phyloP scores from a whole-genome alignment of 1,140 invertebrate genomes.

The Oscheius sp. region DNA sequence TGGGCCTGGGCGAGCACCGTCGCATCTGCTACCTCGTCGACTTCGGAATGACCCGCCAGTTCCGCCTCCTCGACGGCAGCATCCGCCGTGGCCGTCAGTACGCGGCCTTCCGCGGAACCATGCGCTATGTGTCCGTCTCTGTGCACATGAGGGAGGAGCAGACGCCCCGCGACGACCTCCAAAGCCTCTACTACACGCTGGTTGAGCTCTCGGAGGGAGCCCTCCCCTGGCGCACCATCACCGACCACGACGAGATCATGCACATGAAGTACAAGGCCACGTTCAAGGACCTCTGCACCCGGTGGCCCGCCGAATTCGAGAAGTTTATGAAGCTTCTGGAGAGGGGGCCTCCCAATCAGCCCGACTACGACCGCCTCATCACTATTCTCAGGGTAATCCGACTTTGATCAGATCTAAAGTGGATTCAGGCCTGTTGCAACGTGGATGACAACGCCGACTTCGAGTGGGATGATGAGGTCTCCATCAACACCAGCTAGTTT shows the following conservation, averaged over 20 bases:
- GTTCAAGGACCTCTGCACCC: slow-evolving; percentile 7
- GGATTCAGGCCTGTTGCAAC: neutral
- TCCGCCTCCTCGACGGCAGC: slow-evolving; percentile 12
- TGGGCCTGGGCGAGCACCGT: slow-evolving; percentile 16
- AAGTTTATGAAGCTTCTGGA: neutral
- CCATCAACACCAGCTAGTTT: no score
- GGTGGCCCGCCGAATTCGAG: neutral
- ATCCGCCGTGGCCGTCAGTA: slow-evolving; percentile 33
- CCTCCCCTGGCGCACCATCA: slow-evolving; percentile 75
- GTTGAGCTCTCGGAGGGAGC: slow-evolving; percentile 84
- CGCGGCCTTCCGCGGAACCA: slow-evolving; percentile 74
- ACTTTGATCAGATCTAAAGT: no score
- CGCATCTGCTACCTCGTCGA: slow-evolving; percentile 35
- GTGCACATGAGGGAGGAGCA: slow-evolving; percentile 87
- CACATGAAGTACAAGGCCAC: slow-evolving; percentile 1
- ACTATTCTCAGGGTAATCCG: neutral
- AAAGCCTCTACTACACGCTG: slow-evolving; percentile 76
- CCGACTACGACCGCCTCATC: neutral
- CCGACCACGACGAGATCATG: slow-evolving; percentile 12
- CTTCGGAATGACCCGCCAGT: slow-evolving; percentile 42
- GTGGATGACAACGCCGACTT: neutral
- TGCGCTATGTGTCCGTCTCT: slow-evolving; percentile 95
- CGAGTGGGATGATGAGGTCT: slow-evolving; percentile 7
- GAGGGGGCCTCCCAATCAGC: neutral
- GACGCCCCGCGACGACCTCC: slow-evolving; percentile 75